Base-by-base conservation (phyloP, 1,140 invertebrate species). In the Marisa cornuarietis region DNA sequence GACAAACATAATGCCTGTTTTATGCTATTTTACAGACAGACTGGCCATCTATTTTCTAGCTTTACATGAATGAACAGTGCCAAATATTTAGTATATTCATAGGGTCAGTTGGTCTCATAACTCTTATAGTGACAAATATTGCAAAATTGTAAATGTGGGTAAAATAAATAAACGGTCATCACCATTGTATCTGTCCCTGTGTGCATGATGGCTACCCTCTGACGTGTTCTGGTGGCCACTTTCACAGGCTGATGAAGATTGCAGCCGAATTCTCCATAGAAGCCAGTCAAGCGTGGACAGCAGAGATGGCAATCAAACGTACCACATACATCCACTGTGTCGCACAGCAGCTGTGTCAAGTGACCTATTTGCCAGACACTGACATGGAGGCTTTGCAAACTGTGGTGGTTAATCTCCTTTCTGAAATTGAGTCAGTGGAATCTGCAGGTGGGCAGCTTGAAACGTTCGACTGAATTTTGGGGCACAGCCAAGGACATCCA, bases 391-490 rank as follows among this genome's bases (percentile, higher is more conserved):
- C 91, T n/a, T 92, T 94, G 68, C 91, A 91, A 61, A 90, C 84
- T 66, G 90, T 93, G 11, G 87, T 94, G 52, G 89, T 91, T 8
- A 91, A 91, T 76, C 92, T 94, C 86, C 85, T 94, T 20, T 92
- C 93, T 71, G 93, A 94, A 83, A 92, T 93, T 85, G 94, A 94
- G 87, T 88, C 88, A 9, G 91, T 93, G 16, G 92, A 93, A 76
- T 88, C 87, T 10, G 91, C 91, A 82, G 92, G 94, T 94, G 85
- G 91, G 91, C 22, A 14, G 24, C 13, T 16, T 68, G 31, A 68
- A 26, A 42, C 31, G 2, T 42, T 42, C 6, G 31, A 42, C 31
- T 42, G 31, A 68, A 26, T 42, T 58, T 58, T 58, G 1, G 54
- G 9, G 54, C 54, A 58, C 11, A 11, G 54, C 54, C 1, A 58